Evolutionary conservation across 2,797 vertebrate genomes (phyloP).

Genomic region (Amblyraja radiata): DNA sequence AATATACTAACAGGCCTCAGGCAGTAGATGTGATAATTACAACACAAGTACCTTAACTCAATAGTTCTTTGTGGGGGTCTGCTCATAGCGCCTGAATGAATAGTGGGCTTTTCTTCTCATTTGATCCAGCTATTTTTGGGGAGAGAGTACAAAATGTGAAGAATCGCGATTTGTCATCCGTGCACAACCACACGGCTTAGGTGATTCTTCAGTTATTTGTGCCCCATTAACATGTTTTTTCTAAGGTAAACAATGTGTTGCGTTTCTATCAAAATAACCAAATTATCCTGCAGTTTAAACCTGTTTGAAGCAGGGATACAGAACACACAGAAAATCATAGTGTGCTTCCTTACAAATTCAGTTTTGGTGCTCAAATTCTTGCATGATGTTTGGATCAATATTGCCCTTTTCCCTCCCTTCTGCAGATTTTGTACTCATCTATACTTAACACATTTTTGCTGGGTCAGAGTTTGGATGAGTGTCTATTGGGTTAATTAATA

Average conservation of each 20-base stretch:
- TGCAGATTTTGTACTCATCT: background rate
- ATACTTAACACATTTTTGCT: too few relatives aligned
- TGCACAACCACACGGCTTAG: conserved; percentile 61
- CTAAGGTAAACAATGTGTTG: conserved; percentile 44
- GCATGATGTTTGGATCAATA: background rate
- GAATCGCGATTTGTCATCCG: background rate
- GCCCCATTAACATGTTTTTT: conserved; percentile 45
- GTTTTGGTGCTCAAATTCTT: background rate
- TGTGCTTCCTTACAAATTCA: background rate
- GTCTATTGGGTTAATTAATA: too few relatives aligned
- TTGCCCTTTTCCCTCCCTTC: background rate
- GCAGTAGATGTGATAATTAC: background rate
- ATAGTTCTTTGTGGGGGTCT: conserved; percentile 28
- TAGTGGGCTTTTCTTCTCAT: conserved; percentile 23
- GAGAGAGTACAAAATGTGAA: background rate
- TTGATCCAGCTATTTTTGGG: conserved; percentile 19
- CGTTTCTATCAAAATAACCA: conserved; percentile 32
- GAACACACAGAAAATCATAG: background rate
- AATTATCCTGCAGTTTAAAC: background rate
- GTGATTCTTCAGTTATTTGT: conserved; percentile 58
- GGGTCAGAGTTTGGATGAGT: too few relatives aligned
- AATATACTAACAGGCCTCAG: conserved; percentile 21
- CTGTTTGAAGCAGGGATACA: background rate
- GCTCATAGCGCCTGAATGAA: conserved; percentile 8
- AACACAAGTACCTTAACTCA: conserved; percentile 35